Evolutionary conservation across 2,888 invertebrate species (phyloP).

Genomic region (Halictus ligatus): DNA sequence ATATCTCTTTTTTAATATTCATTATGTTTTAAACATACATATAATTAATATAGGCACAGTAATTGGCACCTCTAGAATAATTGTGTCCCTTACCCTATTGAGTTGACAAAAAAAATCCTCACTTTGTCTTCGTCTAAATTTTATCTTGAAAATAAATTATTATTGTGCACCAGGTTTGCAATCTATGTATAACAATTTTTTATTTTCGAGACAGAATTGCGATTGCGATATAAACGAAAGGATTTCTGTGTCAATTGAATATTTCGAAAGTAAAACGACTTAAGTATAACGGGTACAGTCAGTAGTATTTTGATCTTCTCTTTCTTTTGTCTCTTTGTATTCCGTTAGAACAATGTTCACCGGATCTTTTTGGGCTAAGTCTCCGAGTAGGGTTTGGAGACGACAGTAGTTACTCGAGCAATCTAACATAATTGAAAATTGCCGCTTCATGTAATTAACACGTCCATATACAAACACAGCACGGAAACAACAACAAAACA

Average conservation of each 20-base stretch:
- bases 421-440: constrained; percentile 46
- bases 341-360: neutral
- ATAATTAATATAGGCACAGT: too few species aligned
- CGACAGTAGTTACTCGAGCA: constrained; percentile 29
- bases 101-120: neutral
- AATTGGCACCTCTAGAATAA: too few species aligned
- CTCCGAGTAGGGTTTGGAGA: constrained; percentile 29
- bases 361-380: neutral
- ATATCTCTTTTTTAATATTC: too few species aligned
- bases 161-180: neutral
- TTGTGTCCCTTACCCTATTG: neutral
- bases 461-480: constrained; percentile 62
- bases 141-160: neutral
- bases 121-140: neutral
- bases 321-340: neutral
- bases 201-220: neutral
- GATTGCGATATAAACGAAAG: neutral
- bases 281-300: neutral
- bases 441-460: constrained; percentile 77
- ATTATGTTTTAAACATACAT: too few species aligned
- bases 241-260: neutral
- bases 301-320: neutral
- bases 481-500: neutral
- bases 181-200: neutral
- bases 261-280: neutral